Conservation (phyloP, 2,797 vertebrate species). For the Cuniculus paca region DNA sequence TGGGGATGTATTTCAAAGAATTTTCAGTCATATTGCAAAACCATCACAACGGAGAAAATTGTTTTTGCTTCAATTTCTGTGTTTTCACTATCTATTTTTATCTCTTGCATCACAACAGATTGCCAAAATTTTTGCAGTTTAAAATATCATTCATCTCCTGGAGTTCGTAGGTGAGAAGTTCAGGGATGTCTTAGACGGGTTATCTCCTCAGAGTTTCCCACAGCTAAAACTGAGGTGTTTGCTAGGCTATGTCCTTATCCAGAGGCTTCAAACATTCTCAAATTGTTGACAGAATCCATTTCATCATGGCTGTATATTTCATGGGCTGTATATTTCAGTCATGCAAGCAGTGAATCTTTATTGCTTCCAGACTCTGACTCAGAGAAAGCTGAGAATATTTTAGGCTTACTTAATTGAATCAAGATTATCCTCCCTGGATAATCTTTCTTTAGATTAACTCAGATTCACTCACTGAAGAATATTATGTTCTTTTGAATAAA, state of each 20-base stretch:
- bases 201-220: background rate
- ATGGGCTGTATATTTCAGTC: background rate
- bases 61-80: background rate
- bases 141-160: background rate
- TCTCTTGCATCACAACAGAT: background rate
- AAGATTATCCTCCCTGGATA: background rate
- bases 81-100: background rate
- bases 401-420: background rate
- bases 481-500: background rate
- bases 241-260: background rate
- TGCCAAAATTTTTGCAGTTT: background rate
- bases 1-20: background rate
- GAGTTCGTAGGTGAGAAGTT: background rate
- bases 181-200: background rate
- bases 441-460: constrained; percentile 10
- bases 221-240: constrained; percentile 10
- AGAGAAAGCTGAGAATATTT: background rate
- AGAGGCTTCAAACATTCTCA: background rate
- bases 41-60: background rate
- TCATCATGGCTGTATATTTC: background rate
- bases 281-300: background rate
- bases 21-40: background rate
- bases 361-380: background rate
- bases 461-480: background rate
- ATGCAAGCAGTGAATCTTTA: background rate